Conservation (phyloP, 2,888 invertebrate genomes). For the Apamea sordens region DNA sequence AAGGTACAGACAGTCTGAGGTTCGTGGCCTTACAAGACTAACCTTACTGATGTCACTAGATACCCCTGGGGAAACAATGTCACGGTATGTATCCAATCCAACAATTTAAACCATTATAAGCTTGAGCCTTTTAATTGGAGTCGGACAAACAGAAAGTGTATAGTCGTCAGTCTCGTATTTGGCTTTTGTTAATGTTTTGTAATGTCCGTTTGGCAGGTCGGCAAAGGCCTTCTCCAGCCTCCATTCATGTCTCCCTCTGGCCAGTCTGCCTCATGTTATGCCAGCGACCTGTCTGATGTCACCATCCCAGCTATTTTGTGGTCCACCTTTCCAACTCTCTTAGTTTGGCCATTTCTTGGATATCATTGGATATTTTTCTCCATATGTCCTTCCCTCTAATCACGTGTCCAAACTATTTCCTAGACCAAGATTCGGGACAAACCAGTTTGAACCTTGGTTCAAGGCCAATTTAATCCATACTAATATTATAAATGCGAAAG, state of each 20-base stretch:
- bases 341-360: no score
- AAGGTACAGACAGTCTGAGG: no score
- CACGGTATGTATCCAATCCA: conserved; percentile 41
- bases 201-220: not conserved
- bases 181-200: not conserved
- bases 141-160: not conserved
- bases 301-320: not conserved
- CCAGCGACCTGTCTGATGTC: not conserved
- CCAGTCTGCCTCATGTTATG: not conserved
- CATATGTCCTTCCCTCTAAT: no score
- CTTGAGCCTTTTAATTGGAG: not conserved
- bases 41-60: conserved; percentile 12
- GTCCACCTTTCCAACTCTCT: not conserved
- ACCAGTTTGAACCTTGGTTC: no score
- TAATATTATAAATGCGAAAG: no score
- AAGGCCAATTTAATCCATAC: no score
- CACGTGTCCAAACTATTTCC: no score
- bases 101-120: no score
- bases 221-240: not conserved
- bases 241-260: not conserved
- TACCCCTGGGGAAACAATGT: conserved; percentile 42
- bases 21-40: conserved; percentile 36
- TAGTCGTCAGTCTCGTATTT: not conserved
- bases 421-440: no score
- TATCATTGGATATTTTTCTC: no score